Evolutionary conservation across 2,797 vertebrate genomes (phyloP), one percentile per base, ranked within the genome.

Genomic region (Tenualosa ilisha): DNA sequence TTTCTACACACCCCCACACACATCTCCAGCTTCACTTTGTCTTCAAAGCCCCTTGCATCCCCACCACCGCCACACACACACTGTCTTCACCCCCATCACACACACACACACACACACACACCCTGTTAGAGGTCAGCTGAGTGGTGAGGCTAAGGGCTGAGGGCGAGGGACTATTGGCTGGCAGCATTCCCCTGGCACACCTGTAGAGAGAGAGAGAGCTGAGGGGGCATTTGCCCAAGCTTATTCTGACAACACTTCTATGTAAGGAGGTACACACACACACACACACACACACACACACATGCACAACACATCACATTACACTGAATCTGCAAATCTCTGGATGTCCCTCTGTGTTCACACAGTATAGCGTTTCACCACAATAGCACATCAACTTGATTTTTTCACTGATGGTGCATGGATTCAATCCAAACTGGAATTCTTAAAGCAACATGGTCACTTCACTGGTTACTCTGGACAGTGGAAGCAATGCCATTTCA

Each of bases 1-100:
- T 4, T 7, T 46, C 46, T 46, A 46, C 3, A 46, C 46, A 46
- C 46, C 3, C 46, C 46, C 63, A 31, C 24, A 31, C 63, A 68
- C 63, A 31, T 46, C 46, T 46, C 46, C 46, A 46, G 7, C 3
- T 46, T 46, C 91, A 89, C 91, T 95, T 90, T 12, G 89, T 95
- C 94, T 95, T 88, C 86, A 92, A 86, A 56, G 1, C 31, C 31
- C 31, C 31, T 31, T 31, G 31, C 31, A 31, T 46, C 81, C 79
- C 43, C 87, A 90, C 89, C 59, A 46, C 46, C 3, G 7, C n/a
- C 24, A 12, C 63, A 65, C n/a, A 65, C 26, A 22, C 20, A 5
- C 4, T 1, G 81, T 87, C 91, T 86, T 65, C 43, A 31, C 89
- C 53, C 5, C 17, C 17, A 20, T 26, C 65, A 7, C 65, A 31